Evolutionary conservation across 2,888 invertebrate species (phyloP).

Genomic region (Meta bourneti): DNA sequence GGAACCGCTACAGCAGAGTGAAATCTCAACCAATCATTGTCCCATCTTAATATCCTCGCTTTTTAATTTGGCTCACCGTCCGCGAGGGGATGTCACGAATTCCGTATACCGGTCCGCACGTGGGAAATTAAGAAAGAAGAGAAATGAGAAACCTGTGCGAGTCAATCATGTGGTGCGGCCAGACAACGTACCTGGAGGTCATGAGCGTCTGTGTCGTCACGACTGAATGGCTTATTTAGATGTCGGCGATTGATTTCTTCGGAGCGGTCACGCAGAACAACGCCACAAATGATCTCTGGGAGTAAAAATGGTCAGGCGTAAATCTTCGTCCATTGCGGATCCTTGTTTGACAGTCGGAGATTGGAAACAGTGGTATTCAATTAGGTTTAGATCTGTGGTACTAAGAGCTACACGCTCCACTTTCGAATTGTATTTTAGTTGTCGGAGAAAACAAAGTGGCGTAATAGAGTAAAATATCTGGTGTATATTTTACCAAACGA

Average conservation of each 20-base stretch:
- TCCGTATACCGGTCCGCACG: background rate
- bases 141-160: conserved; percentile 1
- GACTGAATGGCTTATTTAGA: conserved; percentile 24
- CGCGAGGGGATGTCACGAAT: background rate
- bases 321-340: background rate
- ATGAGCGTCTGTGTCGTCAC: background rate
- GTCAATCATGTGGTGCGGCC: background rate
- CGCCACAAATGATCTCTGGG: background rate
- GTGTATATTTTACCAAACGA: too few relatives aligned
- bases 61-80: background rate
- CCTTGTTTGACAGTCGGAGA: background rate
- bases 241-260: background rate
- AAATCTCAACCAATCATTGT: too few relatives aligned
- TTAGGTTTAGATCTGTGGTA: background rate
- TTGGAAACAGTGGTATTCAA: background rate
- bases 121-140: background rate
- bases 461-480: too few relatives aligned
- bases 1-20: too few relatives aligned
- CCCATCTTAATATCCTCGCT: too few relatives aligned
- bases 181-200: background rate
- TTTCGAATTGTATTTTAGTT: too few relatives aligned
- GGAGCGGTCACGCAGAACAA: background rate
- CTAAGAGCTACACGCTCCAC: too few relatives aligned
- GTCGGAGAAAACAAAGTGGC: too few relatives aligned
- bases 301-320: background rate